These are phyloP conservation scores for Anas georgica DNA, from an alignment of 2,797 vertebrate species.

Conservation along the genomic window DNA sequence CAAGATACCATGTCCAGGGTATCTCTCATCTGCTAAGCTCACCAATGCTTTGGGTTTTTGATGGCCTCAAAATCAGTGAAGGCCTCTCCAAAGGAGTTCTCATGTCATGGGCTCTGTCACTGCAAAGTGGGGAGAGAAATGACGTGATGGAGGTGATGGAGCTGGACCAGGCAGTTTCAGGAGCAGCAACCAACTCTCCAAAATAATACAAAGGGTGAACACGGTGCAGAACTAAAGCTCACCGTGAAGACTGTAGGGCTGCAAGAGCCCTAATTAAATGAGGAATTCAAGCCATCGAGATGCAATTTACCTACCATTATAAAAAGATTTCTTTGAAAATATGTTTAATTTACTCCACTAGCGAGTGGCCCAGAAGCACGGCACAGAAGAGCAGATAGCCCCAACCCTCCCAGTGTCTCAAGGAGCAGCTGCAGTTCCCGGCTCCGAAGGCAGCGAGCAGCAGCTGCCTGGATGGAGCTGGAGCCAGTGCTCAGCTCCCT, in stretches of 20 bases:
- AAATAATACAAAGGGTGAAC: neutral
- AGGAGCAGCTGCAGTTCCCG: neutral
- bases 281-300: neutral
- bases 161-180: neutral
- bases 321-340: neutral
- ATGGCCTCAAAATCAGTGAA: neutral
- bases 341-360: neutral
- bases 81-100: neutral
- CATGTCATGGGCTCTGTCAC: rapidly evolving
- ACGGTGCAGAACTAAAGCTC: neutral
- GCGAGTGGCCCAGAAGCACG: neutral
- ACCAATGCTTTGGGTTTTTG: neutral
- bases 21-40: neutral
- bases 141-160: neutral
- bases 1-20: rapidly evolving
- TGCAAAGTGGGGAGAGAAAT: neutral
- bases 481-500: neutral
- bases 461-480: neutral
- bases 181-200: neutral
- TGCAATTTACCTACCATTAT: neutral
- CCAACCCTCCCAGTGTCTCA: neutral
- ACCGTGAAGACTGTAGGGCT: neutral
- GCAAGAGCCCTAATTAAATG: neutral
- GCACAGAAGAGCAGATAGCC: neutral
- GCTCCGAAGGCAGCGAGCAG: neutral